Evolutionary conservation across 2,888 invertebrate species (phyloP), one percentile per base, ranked within the genome.

Genomic region (Eupithecia pulchellata): DNA sequence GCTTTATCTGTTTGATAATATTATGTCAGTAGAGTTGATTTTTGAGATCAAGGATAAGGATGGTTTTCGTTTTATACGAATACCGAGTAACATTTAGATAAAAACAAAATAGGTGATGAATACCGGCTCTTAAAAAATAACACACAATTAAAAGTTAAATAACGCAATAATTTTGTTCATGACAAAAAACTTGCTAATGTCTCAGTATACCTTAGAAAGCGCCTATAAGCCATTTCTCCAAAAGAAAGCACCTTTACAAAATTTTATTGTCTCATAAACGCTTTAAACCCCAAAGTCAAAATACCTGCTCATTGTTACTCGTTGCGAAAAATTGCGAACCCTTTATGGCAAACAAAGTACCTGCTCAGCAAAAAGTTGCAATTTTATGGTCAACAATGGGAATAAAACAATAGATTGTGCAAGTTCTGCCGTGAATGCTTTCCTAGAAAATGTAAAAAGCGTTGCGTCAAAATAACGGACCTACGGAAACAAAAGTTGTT

Each of bases 401-500:
- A 57, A 72, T 61, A 77, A 81, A 79, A 81, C 79, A 77, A 75
- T 66, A 64, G 67, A 69, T 69, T 72, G 71, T 71, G 74, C 79
- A 80, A 80, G 77, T 77, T 78, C 70, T 78, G 73, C 75, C 73
- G 36, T 66, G 71, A 76, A 76, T 66, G 69, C 78, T 86, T 91
- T 90, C 86, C 79, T 76, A 86, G 89, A 89, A 91, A 83, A 83
- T 76, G 76, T 82, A 79, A 85, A 82, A 82, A 75, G 76, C 73
- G 79, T 91, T 89, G 89, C 89, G 86, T 91, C 88, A 89, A 90
- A 85, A 84, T 91, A 92, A 91, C 89, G 87, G 90, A 80, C 79
- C 81, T 79, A 78, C 72, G 75, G 80, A 83, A 87, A 87, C 89
- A 91, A 90, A 86, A 84, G 83, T 80, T 80, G 80, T 84, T 87